These are phyloP conservation scores for Alauda arvensis DNA, from an alignment of 2,797 vertebrate genomes.

Conservation along the genomic window DNA sequence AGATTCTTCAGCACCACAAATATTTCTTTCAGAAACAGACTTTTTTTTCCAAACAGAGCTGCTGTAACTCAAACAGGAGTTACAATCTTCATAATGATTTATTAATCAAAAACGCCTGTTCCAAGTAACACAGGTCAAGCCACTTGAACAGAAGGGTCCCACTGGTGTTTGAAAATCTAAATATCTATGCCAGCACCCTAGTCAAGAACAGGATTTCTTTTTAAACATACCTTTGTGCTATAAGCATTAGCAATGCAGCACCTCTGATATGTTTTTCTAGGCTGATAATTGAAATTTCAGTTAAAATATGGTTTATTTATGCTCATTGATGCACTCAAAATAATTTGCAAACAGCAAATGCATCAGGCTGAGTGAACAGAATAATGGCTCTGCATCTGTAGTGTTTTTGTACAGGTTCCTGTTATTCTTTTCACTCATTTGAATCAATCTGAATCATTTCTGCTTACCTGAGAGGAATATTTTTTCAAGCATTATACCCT, in stretches of 20 bases:
- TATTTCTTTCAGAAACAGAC: neutral
- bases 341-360: constrained; percentile 27
- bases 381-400: neutral
- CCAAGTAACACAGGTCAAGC: neutral
- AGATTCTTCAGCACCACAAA: neutral
- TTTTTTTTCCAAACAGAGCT: neutral
- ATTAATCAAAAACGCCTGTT: neutral
- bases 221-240: neutral
- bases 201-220: neutral
- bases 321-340: neutral
- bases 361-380: constrained; percentile 23
- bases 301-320: constrained; percentile 22
- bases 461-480: constrained; percentile 1
- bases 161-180: neutral
- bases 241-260: neutral
- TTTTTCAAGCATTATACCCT: neutral
- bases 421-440: constrained; percentile 2
- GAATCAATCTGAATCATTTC: neutral
- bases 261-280: neutral
- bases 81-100: neutral
- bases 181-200: neutral
- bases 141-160: neutral
- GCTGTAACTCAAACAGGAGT: neutral
- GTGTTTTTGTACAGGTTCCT: neutral
- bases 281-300: neutral